These are phyloP conservation scores for Dendrolimus punctatus DNA, from an alignment of 1,140 invertebrate genomes.

Conservation along the genomic window DNA sequence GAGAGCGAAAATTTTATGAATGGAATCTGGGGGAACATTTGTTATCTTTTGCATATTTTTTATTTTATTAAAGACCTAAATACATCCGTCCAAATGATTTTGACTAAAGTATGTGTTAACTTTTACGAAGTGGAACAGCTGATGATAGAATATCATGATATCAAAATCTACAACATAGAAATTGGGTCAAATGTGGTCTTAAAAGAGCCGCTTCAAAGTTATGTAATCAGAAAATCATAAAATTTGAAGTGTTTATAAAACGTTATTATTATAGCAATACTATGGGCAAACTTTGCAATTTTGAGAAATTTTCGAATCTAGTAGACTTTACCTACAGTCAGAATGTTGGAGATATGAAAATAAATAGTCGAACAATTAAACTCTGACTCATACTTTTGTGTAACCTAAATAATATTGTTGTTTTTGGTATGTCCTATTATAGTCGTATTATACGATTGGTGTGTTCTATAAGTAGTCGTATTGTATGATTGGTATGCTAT, in stretches of 20 bases:
- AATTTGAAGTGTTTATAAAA: not conserved
- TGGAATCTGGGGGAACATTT: conserved; percentile 26
- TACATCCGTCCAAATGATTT: conserved; percentile 25
- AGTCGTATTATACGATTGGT: too few relatives aligned
- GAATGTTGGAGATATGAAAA: too few relatives aligned
- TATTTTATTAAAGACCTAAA: conserved; percentile 26
- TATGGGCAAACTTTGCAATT: not conserved
- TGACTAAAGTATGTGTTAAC: conserved; percentile 15
- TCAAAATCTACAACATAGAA: conserved; percentile 11
- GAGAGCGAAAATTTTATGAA: conserved; percentile 33
- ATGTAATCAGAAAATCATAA: conserved; percentile 11
- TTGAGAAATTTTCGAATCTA: too few relatives aligned
- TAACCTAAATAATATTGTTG: too few relatives aligned
- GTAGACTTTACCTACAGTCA: too few relatives aligned
- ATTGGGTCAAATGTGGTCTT: conserved; percentile 15
- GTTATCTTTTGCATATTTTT: conserved; percentile 27
- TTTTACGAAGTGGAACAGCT: conserved; percentile 17
- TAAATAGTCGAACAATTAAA: too few relatives aligned
- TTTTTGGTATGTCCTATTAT: too few relatives aligned
- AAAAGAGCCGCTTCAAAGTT: conserved; percentile 13
- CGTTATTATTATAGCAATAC: not conserved
- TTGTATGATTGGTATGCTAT: too few relatives aligned
- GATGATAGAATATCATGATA: conserved; percentile 8
- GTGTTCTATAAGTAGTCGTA: too few relatives aligned
- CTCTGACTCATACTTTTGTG: too few relatives aligned